phyloP scores from a whole-genome alignment of 1,140 invertebrate genomes.

The Aphelenchoides fujianensis region DNA sequence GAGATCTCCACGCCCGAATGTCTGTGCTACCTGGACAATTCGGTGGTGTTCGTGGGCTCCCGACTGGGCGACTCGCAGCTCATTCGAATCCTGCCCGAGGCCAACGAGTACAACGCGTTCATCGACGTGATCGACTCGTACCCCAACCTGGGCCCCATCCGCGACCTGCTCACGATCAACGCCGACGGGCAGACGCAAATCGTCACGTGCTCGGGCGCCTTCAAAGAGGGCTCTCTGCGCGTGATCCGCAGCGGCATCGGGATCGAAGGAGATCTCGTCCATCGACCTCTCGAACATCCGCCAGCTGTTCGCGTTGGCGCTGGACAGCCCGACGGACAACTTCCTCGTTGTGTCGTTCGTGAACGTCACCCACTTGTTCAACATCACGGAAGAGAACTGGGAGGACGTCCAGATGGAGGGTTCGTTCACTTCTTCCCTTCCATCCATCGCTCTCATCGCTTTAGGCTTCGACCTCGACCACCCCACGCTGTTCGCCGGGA shows the following conservation, averaged over 20 bases:
- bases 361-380: conserved; percentile 69
- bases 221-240: conserved; percentile 82
- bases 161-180: conserved; percentile 92
- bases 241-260: conserved; percentile 97
- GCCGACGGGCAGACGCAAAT: conserved; percentile 93
- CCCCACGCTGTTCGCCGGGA: conserved; percentile 88
- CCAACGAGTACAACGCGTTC: conserved; percentile 73
- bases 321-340: conserved; percentile 46
- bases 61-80: conserved; percentile 92
- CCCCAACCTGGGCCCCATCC: conserved; percentile 91
- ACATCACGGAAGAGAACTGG: conserved; percentile 86
- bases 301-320: conserved; percentile 64
- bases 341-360: conserved; percentile 55
- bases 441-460: conserved; percentile 23
- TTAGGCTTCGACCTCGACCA: conserved; percentile 76
- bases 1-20: conserved; percentile 95
- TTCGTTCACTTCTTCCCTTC: conserved; percentile 25
- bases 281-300: conserved; percentile 95
- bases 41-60: conserved; percentile 93
- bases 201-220: conserved; percentile 86
- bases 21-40: conserved; percentile 97
- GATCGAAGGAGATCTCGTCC: conserved; percentile 91
- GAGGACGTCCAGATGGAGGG: conserved; percentile 85
- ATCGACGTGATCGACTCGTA: conserved; percentile 91
- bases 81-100: conserved; percentile 80